Percentiles rank a stretch among this genome's conserved stretches.
phyloP scores from a whole-genome alignment of 64 coral and sea anemone genomes.

The Cladopsammia gracilis region DNA sequence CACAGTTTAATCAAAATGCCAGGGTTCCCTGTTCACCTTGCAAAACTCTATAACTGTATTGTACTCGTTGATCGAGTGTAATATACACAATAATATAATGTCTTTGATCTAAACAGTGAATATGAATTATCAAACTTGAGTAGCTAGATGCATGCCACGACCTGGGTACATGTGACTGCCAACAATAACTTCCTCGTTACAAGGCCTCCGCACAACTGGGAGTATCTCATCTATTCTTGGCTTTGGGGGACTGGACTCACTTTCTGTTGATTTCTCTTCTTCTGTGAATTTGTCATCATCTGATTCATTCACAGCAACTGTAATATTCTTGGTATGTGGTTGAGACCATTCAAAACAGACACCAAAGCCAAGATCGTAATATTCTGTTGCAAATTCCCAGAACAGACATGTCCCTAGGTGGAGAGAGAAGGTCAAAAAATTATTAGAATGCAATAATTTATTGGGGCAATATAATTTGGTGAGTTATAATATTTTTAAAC shows the following conservation, averaged over 20 bases:
- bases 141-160: slow-evolving; percentile 86
- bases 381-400: slow-evolving; percentile 98
- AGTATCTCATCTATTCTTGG: slow-evolving; percentile 92
- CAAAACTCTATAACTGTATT: neutral
- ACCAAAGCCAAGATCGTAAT: slow-evolving; percentile 96
- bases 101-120: slow-evolving; percentile 98
- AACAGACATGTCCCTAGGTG: too few species aligned
- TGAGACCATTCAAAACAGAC: slow-evolving; percentile 98
- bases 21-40: neutral
- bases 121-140: slow-evolving; percentile 99
- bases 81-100: slow-evolving; percentile 97
- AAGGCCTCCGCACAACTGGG: slow-evolving; percentile 93
- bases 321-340: slow-evolving; percentile 84
- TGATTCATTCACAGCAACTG: slow-evolving; percentile 92
- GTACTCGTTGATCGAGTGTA: slow-evolving; percentile 85
- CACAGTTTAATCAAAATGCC: neutral
- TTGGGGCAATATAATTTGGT: too few species aligned
- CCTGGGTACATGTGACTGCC: slow-evolving; percentile 99
- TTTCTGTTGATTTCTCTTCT: slow-evolving; percentile 73
- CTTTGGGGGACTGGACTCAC: slow-evolving; percentile 48
- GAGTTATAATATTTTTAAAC: too few species aligned
- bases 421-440: neutral
- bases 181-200: slow-evolving; percentile 97
- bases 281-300: slow-evolving; percentile 90
- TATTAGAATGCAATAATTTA: too few species aligned